Evolutionary conservation across 1,140 invertebrate genomes (phyloP).

Genomic region (Nephila pilipes): DNA sequence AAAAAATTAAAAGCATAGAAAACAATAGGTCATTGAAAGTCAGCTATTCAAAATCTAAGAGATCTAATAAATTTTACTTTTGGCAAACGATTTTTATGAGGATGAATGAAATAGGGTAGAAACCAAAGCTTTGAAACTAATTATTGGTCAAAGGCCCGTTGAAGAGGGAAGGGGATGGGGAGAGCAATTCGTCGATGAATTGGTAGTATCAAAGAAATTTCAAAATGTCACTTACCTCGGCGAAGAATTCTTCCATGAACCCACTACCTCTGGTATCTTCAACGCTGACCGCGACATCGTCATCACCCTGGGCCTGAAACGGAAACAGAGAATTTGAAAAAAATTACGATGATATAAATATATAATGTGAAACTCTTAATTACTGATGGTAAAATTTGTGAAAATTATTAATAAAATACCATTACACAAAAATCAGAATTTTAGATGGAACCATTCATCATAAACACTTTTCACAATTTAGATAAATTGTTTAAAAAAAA

Average conservation of each 20-base stretch:
- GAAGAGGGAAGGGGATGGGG: too few relatives aligned
- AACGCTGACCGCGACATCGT: slow-evolving; percentile 81
- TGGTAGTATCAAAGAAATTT: background rate
- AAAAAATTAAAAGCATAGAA: background rate
- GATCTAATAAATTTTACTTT: too few relatives aligned
- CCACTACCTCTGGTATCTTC: slow-evolving; percentile 79
- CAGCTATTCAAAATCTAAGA: background rate
- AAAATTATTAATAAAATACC: too few relatives aligned
- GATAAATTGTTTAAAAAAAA: too few relatives aligned
- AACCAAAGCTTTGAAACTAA: background rate
- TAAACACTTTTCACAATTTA: too few relatives aligned
- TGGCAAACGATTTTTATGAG: background rate
- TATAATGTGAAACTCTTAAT: too few relatives aligned
- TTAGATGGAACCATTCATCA: too few relatives aligned
- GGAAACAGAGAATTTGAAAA: background rate
- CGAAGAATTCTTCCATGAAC: slow-evolving; percentile 82
- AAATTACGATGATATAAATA: background rate
- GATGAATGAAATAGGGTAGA: background rate
- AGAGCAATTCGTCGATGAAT: background rate
- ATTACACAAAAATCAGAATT: too few relatives aligned
- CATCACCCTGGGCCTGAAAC: slow-evolving; percentile 78
- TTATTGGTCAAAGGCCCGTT: too few relatives aligned
- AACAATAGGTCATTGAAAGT: background rate
- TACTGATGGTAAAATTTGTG: too few relatives aligned
- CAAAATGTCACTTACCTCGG: slow-evolving; percentile 81